These are phyloP conservation scores for Cephalopterus ornatus DNA, from an alignment of 2,113 vertebrate genomes.

Conservation along the genomic window DNA sequence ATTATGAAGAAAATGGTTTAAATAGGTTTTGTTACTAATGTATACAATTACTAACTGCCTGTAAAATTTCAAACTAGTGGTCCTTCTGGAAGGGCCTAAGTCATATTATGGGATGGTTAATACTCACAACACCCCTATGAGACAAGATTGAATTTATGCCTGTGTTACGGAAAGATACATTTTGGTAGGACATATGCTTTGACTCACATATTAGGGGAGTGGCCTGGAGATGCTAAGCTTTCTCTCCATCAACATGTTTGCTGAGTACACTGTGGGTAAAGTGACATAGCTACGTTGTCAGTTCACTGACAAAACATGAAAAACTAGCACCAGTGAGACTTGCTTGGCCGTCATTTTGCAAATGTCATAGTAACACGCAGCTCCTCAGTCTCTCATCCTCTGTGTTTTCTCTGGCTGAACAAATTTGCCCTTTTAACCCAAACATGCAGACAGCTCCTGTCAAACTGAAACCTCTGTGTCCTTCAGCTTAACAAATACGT, in stretches of 20 bases:
- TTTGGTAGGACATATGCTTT: background rate
- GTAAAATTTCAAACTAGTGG: background rate
- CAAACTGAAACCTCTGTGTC: background rate
- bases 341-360: background rate
- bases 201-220: fast-evolving
- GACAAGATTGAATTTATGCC: background rate
- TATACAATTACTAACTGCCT: background rate
- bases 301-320: background rate
- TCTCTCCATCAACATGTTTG: background rate
- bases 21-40: background rate
- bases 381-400: background rate
- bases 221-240: background rate
- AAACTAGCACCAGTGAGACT: background rate
- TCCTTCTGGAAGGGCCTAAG: background rate
- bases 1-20: background rate
- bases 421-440: background rate
- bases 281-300: background rate
- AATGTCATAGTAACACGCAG: background rate
- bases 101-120: background rate
- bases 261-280: background rate
- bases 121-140: background rate
- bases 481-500: background rate
- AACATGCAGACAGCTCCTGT: background rate
- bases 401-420: background rate
- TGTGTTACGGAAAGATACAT: background rate